Conservation (phyloP, 2,113 vertebrate genomes). For the Chloebia gouldiae region DNA sequence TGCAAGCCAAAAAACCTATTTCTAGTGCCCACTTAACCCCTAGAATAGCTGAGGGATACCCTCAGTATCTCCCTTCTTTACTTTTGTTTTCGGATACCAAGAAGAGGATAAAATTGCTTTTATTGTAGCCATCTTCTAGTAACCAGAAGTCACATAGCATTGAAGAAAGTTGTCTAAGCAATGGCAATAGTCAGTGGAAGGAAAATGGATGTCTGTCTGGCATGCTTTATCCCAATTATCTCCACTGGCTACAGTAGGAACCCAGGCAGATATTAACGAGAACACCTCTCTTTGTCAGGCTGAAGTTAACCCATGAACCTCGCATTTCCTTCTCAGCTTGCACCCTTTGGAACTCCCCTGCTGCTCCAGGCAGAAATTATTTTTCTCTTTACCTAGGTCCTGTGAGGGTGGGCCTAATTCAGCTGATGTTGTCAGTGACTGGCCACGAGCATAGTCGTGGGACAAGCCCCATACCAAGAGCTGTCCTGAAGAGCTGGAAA, state of each 20-base stretch:
- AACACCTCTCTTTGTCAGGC: not conserved
- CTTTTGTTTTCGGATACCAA: not conserved
- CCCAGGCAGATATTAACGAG: not conserved
- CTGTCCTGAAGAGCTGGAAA: not conserved
- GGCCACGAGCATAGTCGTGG: fast-evolving
- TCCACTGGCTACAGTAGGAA: fast-evolving
- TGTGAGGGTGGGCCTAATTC: not conserved
- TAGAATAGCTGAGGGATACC: not conserved
- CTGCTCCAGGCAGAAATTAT: not conserved
- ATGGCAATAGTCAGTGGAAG: not conserved
- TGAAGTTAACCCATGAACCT: not conserved
- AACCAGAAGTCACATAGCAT: not conserved
- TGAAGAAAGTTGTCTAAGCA: not conserved
- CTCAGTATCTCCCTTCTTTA: not conserved
- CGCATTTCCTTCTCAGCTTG: not conserved
- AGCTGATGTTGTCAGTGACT: not conserved
- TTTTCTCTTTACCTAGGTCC: not conserved
- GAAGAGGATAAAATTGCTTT: not conserved
- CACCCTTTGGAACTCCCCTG: not conserved
- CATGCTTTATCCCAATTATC: not conserved
- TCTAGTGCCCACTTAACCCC: not conserved
- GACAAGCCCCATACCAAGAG: not conserved
- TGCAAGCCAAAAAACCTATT: not conserved
- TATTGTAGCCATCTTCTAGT: not conserved
- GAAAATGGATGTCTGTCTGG: not conserved